These are phyloP conservation scores for Gymnogyps californianus DNA, from an alignment of 2,113 vertebrate genomes.

Conservation along the genomic window DNA sequence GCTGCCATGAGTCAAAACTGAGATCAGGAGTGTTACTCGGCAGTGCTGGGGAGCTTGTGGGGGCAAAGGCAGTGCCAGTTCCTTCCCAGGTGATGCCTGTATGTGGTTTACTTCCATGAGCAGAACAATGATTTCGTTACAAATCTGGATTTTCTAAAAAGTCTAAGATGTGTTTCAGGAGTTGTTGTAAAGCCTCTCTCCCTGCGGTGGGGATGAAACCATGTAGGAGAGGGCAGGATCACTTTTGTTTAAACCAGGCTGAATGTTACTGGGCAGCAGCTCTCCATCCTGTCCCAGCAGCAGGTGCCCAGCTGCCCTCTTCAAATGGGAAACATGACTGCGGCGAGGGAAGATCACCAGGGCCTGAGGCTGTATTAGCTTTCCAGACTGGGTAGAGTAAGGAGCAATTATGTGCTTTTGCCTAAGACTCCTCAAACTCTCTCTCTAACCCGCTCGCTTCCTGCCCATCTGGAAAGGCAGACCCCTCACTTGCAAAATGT, in stretches of 20 bases:
- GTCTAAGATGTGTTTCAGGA: not conserved
- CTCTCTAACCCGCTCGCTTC: not conserved
- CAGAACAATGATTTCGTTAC: not conserved
- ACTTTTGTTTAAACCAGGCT: not conserved
- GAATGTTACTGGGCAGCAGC: not conserved
- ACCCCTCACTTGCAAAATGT: not conserved
- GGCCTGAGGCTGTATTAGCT: not conserved
- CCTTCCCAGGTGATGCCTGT: not conserved
- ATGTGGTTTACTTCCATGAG: not conserved
- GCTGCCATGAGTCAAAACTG: not conserved
- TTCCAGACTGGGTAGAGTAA: not conserved
- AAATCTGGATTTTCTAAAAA: not conserved
- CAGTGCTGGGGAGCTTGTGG: not conserved
- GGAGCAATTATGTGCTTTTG: not conserved
- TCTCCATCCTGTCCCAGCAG: not conserved
- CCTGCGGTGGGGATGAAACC: not conserved
- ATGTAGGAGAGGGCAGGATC: not conserved
- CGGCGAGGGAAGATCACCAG: not conserved
- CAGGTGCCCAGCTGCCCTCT: not conserved
- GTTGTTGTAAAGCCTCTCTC: not conserved
- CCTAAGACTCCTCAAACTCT: not conserved
- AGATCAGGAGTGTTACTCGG: accelerated
- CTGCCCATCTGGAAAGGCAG: slow-evolving; percentile 9
- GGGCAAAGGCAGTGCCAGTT: not conserved
- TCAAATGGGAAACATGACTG: not conserved